Conservation (phyloP, 2,113 vertebrate genomes). For the Toxostoma redivivum region DNA sequence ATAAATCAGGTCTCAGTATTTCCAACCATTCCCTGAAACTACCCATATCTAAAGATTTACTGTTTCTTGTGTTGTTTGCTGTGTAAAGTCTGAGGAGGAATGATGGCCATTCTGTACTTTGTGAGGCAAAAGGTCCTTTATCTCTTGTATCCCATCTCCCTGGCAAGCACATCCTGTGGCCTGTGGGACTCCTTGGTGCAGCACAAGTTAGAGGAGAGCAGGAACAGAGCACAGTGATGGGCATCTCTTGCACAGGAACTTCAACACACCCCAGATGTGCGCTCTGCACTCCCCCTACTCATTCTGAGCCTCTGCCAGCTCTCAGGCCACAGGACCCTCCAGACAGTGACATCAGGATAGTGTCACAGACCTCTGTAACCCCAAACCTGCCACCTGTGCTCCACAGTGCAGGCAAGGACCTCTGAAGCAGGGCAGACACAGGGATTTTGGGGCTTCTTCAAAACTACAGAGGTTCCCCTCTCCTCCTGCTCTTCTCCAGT, state of each 20-base stretch:
- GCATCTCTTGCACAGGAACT: background rate
- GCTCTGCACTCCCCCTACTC: background rate
- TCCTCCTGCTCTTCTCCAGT: background rate
- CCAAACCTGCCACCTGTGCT: background rate
- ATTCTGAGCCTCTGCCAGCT: background rate
- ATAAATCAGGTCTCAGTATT: background rate
- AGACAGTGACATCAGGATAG: background rate
- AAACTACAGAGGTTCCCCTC: background rate
- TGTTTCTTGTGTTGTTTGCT: background rate
- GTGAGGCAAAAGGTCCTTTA: background rate
- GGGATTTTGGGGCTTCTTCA: background rate
- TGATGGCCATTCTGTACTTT: background rate
- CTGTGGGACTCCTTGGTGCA: background rate
- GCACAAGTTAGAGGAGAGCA: background rate
- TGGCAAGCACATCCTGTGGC: background rate
- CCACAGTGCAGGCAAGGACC: background rate
- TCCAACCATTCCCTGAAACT: background rate
- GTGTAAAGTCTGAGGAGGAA: background rate
- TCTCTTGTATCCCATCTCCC: background rate
- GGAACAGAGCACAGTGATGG: background rate
- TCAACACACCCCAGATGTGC: rapidly evolving
- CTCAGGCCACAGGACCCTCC: background rate
- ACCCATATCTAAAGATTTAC: background rate
- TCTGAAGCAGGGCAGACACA: background rate
- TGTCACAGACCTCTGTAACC: background rate